A percentile compares a stretch with the other conserved stretches of the same genome.
These are phyloP conservation scores for Villa cingulata DNA, from an alignment of 2,888 invertebrate species.

Conservation along the genomic window DNA sequence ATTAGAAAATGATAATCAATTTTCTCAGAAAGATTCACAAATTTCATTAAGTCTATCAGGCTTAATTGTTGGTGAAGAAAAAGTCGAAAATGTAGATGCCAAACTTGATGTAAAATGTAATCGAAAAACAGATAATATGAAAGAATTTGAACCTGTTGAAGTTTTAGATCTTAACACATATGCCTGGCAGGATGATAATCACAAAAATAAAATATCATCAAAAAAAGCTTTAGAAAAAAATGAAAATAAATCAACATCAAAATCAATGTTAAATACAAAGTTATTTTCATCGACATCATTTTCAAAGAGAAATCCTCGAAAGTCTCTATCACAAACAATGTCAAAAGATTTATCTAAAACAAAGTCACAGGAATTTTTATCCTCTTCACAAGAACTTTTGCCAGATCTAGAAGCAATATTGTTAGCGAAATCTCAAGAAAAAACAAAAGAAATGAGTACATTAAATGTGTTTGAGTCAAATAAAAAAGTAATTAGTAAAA, in stretches of 20 bases:
- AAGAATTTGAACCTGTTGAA: constrained; percentile 26
- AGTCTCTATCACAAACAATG: constrained; percentile 36
- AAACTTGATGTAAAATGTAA: constrained; percentile 21
- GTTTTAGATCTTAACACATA: constrained; percentile 29
- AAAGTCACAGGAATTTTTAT: constrained; percentile 9
- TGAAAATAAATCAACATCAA: constrained; percentile 3
- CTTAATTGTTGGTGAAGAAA: not conserved
- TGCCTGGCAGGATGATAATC: constrained; percentile 37
- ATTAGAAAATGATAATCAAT: not conserved
- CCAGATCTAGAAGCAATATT: constrained; percentile 35
- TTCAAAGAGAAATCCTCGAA: constrained; percentile 62
- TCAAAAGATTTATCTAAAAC: constrained; percentile 20
- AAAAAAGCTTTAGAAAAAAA: constrained; percentile 17
- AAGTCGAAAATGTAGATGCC: constrained; percentile 10
- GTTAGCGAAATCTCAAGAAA: constrained; percentile 18
- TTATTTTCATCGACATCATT: constrained; percentile 55
- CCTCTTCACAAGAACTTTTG: constrained; percentile 17
- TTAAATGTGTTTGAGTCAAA: constrained; percentile 17
- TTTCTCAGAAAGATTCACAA: not conserved
- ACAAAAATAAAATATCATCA: not conserved
- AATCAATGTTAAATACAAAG: constrained; percentile 42
- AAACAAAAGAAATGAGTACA: constrained; percentile 23
- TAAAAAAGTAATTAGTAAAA: constrained; percentile 16
- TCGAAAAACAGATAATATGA: constrained; percentile 22
- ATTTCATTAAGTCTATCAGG: not conserved